Evolutionary conservation across 2,888 invertebrate species (phyloP).

Genomic region (Kryphioiulus occultus): DNA sequence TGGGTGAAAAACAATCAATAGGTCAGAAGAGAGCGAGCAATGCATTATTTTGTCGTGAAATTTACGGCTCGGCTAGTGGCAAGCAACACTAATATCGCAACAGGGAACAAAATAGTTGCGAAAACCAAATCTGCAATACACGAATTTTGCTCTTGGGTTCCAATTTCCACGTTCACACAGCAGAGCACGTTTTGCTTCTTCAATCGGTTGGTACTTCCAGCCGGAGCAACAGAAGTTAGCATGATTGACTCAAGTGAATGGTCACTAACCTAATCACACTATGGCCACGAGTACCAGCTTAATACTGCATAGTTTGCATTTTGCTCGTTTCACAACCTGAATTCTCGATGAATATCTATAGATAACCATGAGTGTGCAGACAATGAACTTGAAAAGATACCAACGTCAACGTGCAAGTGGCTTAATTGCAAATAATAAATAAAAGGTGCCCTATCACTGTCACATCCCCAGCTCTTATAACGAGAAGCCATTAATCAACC

Average conservation of each 20-base stretch:
- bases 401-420: background rate
- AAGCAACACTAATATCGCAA: background rate
- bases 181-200: background rate
- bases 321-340: no score
- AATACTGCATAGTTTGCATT: no score
- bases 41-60: background rate
- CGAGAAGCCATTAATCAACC: slow-evolving; percentile 36
- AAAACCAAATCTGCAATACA: no score
- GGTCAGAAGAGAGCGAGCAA: background rate
- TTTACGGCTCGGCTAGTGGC: background rate
- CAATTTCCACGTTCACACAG: background rate
- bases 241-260: no score
- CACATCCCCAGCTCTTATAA: background rate
- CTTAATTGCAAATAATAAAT: background rate
- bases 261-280: no score
- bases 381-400: background rate
- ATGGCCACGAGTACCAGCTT: no score
- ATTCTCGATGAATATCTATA: no score
- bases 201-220: no score
- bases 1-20: slow-evolving; percentile 1
- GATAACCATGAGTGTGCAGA: background rate
- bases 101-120: background rate
- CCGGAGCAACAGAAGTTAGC: no score
- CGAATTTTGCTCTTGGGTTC: background rate
- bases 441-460: background rate